Percentiles rank a stretch among this genome's conserved stretches.
phyloP scores from a whole-genome alignment of 2,888 invertebrate genomes.

The Osmoderma eremita region DNA sequence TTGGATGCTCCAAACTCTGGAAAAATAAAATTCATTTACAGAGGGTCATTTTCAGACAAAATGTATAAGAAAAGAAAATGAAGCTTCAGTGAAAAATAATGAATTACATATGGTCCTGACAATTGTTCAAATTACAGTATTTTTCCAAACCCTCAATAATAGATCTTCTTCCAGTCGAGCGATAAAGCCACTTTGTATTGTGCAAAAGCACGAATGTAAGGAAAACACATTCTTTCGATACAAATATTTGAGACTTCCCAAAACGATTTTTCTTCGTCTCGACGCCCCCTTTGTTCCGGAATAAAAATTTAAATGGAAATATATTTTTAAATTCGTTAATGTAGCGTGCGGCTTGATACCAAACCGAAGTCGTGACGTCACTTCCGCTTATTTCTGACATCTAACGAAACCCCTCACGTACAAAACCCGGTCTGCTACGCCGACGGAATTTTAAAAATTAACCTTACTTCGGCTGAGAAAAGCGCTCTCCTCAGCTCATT shows the following conservation, averaged over 20 bases:
- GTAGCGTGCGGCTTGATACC: slow-evolving; percentile 58
- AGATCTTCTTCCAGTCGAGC: no score
- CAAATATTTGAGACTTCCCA: slow-evolving; percentile 36
- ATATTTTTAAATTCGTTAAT: slow-evolving; percentile 61
- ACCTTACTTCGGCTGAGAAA: slow-evolving; percentile 43
- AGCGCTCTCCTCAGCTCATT: slow-evolving; percentile 32
- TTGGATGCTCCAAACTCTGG: no score
- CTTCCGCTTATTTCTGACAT: slow-evolving; percentile 43
- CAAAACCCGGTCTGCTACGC: slow-evolving; percentile 28
- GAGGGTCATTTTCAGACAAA: no score
- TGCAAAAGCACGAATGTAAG: neutral
- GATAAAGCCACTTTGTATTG: no score
- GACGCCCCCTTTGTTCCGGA: slow-evolving; percentile 26
- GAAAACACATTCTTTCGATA: slow-evolving; percentile 24
- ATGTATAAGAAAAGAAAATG: no score
- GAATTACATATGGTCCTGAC: no score
- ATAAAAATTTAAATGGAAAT: slow-evolving; percentile 55
- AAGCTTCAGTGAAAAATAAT: no score
- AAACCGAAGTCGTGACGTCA: slow-evolving; percentile 52
- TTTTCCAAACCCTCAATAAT: no score
- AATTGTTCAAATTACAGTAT: no score
- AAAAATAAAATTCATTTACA: no score
- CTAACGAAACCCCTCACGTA: slow-evolving; percentile 31
- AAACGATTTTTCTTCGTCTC: slow-evolving; percentile 39
- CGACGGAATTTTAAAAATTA: slow-evolving; percentile 50